These are phyloP conservation scores for Beaufortia kweichowensis DNA, from an alignment of 2,113 vertebrate species.

Conservation along the genomic window DNA sequence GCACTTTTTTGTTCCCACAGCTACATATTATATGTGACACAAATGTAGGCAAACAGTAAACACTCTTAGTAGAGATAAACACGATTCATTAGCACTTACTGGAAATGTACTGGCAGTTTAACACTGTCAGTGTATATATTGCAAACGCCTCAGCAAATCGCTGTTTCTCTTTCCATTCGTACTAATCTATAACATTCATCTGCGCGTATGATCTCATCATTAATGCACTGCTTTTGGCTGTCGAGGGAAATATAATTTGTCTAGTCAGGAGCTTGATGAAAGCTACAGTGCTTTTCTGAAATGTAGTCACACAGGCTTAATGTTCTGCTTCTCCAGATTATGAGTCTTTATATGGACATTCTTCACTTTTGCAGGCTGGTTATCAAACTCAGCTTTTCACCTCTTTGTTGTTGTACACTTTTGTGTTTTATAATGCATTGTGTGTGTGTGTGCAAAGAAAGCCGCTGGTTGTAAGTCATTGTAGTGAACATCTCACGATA, in stretches of 20 bases:
- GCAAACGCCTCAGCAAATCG: neutral
- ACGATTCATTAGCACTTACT: conserved; percentile 19
- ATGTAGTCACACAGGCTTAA: neutral
- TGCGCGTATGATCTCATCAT: neutral
- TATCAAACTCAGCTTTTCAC: neutral
- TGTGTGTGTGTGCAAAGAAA: neutral
- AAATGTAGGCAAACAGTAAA: conserved; percentile 11
- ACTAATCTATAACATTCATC: neutral
- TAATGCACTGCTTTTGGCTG: neutral
- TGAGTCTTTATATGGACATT: neutral
- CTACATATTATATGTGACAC: neutral
- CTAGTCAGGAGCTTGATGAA: neutral
- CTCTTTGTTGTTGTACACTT: neutral
- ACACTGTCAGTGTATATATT: conserved; percentile 1
- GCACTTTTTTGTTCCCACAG: conserved; percentile 1
- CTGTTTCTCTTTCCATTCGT: neutral
- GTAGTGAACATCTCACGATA: too few relatives aligned
- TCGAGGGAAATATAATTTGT: neutral
- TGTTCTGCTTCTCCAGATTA: neutral
- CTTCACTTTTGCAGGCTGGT: neutral
- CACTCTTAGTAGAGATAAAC: neutral
- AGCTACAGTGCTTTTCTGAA: conserved; percentile 11
- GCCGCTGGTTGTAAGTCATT: neutral
- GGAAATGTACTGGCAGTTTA: conserved; percentile 8
- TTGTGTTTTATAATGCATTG: neutral